A percentile compares a stretch with the other conserved stretches of the same genome.
Conservation (phyloP, 2,888 invertebrate genomes). For the Quadriops clusia region DNA sequence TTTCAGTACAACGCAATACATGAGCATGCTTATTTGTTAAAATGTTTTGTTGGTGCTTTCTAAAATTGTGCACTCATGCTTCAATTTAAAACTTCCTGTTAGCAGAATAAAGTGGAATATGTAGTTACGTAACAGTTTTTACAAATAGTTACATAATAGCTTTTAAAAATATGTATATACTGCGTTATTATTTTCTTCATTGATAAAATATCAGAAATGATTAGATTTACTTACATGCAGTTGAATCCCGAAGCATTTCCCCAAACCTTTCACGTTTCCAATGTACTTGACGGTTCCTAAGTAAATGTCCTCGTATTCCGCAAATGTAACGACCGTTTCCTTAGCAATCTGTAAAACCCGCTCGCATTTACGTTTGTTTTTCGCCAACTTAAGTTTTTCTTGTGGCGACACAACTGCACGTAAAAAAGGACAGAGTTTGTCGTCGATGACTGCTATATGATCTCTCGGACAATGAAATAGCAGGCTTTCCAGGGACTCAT, state of each 20-base stretch:
- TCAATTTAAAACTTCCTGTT: too few species aligned
- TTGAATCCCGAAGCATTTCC: conserved; percentile 45
- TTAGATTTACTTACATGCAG: conserved; percentile 38
- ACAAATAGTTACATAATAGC: too few species aligned
- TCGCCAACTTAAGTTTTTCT: conserved; percentile 40
- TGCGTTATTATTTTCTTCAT: too few species aligned
- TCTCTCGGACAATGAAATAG: conserved; percentile 26
- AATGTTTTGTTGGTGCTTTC: too few species aligned
- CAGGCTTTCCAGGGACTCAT: conserved; percentile 29
- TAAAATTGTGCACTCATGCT: too few species aligned
- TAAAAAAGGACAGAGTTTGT: conserved; percentile 40
- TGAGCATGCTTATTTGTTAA: too few species aligned
- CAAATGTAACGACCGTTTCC: conserved; percentile 35
- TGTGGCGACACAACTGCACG: conserved; percentile 40
- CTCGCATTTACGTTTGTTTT: conserved; percentile 35
- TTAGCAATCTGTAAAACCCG: conserved; percentile 32
- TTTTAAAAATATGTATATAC: too few species aligned
- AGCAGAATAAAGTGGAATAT: too few species aligned
- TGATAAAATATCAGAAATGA: conserved; percentile 2
- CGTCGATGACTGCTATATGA: conserved; percentile 25
- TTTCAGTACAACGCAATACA: too few species aligned
- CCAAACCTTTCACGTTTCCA: conserved; percentile 42
- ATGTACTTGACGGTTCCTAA: conserved; percentile 42
- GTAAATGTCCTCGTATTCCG: conserved; percentile 26
- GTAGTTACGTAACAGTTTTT: too few species aligned